phyloP scores from a whole-genome alignment of 2,797 vertebrate species.

The Gadopsis bispinosus region DNA sequence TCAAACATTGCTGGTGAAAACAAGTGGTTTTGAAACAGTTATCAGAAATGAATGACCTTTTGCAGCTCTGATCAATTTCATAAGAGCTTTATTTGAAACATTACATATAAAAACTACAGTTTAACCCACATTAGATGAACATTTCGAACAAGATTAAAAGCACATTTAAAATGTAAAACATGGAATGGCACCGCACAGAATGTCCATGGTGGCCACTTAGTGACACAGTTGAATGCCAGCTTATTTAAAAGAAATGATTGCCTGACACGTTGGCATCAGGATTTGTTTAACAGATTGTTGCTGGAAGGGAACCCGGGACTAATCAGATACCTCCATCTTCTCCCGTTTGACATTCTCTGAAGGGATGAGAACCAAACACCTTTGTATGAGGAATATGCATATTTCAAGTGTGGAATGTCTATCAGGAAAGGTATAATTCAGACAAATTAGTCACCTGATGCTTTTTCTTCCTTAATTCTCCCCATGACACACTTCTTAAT shows the following conservation, averaged over 20 bases:
- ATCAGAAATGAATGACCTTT: too few relatives aligned
- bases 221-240: conserved; percentile 73
- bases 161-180: conserved; percentile 84
- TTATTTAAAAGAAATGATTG: conserved; percentile 73
- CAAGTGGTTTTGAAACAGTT: too few relatives aligned
- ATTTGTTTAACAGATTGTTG: conserved; percentile 47
- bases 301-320: conserved; percentile 51
- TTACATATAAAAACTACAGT: conserved; percentile 99
- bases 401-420: background rate
- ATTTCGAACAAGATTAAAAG: conserved; percentile 88
- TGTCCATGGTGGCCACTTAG: conserved; percentile 69
- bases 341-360: conserved; percentile 85
- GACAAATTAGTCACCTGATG: conserved; percentile 76
- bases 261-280: conserved; percentile 51
- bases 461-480: conserved; percentile 84
- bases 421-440: background rate
- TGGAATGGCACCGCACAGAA: conserved; percentile 83
- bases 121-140: conserved; percentile 86
- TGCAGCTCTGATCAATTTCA: conserved; percentile 58
- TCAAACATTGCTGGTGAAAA: too few relatives aligned
- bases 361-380: rapidly evolving
- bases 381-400: background rate
- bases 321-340: conserved; percentile 86
- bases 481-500: conserved; percentile 88
- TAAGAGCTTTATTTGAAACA: conserved; percentile 99